Percentiles rank a stretch among this genome's conserved stretches.
Evolutionary conservation across 2,113 vertebrate genomes (phyloP).

Genomic region (Melanotaenia duboulayi): DNA sequence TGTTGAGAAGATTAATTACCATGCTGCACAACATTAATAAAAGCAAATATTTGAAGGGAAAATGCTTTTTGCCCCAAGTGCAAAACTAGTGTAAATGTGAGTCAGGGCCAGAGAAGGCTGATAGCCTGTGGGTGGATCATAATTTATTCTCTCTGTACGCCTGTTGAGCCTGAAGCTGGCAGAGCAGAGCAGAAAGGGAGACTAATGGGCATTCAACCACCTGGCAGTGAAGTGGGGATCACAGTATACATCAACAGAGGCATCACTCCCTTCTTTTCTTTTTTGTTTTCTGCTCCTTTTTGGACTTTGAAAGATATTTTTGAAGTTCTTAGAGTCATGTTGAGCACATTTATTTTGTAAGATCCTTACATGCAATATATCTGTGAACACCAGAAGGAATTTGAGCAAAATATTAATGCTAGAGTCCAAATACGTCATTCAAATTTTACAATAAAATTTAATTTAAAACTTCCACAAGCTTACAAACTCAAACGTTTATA

Average conservation of each 20-base stretch:
- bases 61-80: constrained; percentile 72
- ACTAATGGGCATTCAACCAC: constrained; percentile 72
- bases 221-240: constrained; percentile 58
- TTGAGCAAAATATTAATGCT: neutral
- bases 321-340: constrained; percentile 8
- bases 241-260: constrained; percentile 1
- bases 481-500: too few relatives aligned
- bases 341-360: neutral
- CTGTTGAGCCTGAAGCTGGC: constrained; percentile 68
- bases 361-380: neutral
- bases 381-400: neutral
- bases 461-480: too few relatives aligned
- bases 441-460: too few relatives aligned
- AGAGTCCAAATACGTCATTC: too few relatives aligned
- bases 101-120: constrained; percentile 59
- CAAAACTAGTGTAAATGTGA: constrained; percentile 69
- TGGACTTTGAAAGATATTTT: neutral
- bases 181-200: constrained; percentile 61
- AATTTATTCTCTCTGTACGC: constrained; percentile 66
- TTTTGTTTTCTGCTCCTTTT: neutral
- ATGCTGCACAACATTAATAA: constrained; percentile 79
- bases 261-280: constrained; percentile 2
- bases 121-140: constrained; percentile 67
- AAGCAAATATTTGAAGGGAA: constrained; percentile 81
- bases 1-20: constrained; percentile 82